Evolutionary conservation across 2,888 invertebrate genomes (phyloP).

Genomic region (Cinara cedri): DNA sequence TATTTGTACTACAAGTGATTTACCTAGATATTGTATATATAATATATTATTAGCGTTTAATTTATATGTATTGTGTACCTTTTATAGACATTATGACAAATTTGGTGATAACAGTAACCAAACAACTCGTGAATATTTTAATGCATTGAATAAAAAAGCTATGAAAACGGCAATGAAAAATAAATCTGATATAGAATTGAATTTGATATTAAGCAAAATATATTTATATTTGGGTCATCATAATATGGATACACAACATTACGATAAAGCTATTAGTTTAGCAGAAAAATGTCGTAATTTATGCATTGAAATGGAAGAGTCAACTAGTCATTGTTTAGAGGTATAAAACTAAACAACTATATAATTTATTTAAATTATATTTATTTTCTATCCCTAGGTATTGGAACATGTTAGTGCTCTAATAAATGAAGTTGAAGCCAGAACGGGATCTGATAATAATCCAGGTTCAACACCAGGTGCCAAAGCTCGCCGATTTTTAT

Average conservation of each 20-base stretch:
- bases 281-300: slow-evolving; percentile 51
- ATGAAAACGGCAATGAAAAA: slow-evolving; percentile 26
- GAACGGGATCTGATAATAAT: slow-evolving; percentile 17
- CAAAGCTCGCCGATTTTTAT: slow-evolving; percentile 49
- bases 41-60: no score
- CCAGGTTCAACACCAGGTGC: slow-evolving; percentile 4
- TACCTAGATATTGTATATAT: not conserved
- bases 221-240: slow-evolving; percentile 50
- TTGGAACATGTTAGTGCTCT: slow-evolving; percentile 15
- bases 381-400: slow-evolving; percentile 13
- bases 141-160: slow-evolving; percentile 21
- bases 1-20: not conserved
- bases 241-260: slow-evolving; percentile 47
- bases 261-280: slow-evolving; percentile 20
- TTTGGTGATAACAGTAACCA: slow-evolving; percentile 24
- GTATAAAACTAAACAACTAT: not conserved
- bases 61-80: not conserved
- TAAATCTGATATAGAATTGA: slow-evolving; percentile 5
- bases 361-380: not conserved
- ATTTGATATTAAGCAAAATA: slow-evolving; percentile 39
- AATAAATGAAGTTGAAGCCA: slow-evolving; percentile 17
- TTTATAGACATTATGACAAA: slow-evolving; percentile 41
- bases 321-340: not conserved
- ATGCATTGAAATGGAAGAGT: not conserved
- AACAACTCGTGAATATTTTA: slow-evolving; percentile 10